phyloP scores from a whole-genome alignment of 64 coral and sea anemone species.

The Hydrozoanthus tunicans region DNA sequence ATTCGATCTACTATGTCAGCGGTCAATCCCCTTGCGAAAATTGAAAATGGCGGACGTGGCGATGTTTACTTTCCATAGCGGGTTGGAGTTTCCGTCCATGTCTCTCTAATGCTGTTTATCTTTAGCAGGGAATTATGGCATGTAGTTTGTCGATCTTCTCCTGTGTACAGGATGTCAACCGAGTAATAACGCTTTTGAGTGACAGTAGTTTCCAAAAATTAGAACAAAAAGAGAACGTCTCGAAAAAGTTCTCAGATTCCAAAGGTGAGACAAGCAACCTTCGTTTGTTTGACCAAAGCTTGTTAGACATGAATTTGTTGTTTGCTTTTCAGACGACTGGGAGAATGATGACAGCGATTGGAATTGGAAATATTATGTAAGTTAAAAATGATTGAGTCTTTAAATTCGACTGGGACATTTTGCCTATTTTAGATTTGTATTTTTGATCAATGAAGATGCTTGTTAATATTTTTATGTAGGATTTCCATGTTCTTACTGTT shows the following conservation, averaged over 20 bases:
- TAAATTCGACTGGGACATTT: too few species aligned
- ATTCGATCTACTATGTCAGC: conserved; percentile 21
- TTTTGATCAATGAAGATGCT: too few species aligned
- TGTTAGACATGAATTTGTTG: not conserved
- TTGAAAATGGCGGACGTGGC: conserved; percentile 49
- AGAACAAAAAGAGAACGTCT: conserved; percentile 47
- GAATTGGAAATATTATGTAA: conserved; percentile 66
- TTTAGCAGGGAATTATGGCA: conserved; percentile 63
- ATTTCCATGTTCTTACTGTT: too few species aligned
- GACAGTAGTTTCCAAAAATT: conserved; percentile 16
- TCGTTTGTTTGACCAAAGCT: not conserved
- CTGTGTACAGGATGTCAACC: conserved; percentile 83
- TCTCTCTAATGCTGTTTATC: not conserved
- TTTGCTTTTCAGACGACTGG: conserved; percentile 69
- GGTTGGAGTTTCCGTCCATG: not conserved
- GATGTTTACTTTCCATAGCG: not conserved
- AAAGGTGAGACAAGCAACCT: not conserved
- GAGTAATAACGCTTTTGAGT: conserved; percentile 74
- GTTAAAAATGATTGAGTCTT: not conserved
- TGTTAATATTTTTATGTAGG: too few species aligned
- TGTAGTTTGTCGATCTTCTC: conserved; percentile 79
- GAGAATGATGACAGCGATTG: conserved; percentile 61
- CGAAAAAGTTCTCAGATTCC: conserved; percentile 18
- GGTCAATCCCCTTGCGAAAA: not conserved
- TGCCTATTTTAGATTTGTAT: too few species aligned